Evolutionary conservation across 2,888 invertebrate species (phyloP), one percentile per base, ranked within the genome.

Genomic region (Polydrusus pterygomalis): DNA sequence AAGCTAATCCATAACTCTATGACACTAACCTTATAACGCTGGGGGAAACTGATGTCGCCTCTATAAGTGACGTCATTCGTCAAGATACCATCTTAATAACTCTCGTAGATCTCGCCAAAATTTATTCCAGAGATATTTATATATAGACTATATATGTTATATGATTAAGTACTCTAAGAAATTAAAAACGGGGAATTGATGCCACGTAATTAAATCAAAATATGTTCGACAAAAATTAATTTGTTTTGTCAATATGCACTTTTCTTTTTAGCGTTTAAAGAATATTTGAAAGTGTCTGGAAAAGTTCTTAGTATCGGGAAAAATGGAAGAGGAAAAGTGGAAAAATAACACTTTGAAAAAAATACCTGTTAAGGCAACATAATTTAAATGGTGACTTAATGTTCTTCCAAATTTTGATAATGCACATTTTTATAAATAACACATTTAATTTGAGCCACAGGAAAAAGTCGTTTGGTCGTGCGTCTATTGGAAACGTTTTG

Each of bases 1-100:
- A 51, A 63, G 40, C 83, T 83, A 84, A 85, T 85, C 83, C 83
- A 84, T 85, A 84, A 84, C 82, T 80, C 80, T 83, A 83, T 83
- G 83, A 84, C 84, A 83, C 84, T 85, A 85, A 86, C 85, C 83
- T 85, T 85, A 85, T 85, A 85, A 78, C 54, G 81, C 67, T 77
- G 82, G 81, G 83, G 81, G 81, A 81, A 78, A 82, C 82, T 80
- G 79, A 80, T 83, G 82, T 82, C 82, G 81, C 80, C 83, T 81
- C 77, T 81, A 78, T 81, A 83, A 81, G 79, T 79, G 80, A 82
- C 81, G 82, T 83, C 84, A 85, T 85, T 83, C 83, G 84, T 85
- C 85, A 84, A 82, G 82, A 82, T 83, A 81, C 81, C 78, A 80
- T 82, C 81, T 79, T 79, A 82, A 82, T 82, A 82, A 82, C 80